Percentiles rank a stretch among this genome's conserved stretches.
Evolutionary conservation across 2,888 invertebrate species (phyloP).

Genomic region (Lordiphosa andalusiaca): DNA sequence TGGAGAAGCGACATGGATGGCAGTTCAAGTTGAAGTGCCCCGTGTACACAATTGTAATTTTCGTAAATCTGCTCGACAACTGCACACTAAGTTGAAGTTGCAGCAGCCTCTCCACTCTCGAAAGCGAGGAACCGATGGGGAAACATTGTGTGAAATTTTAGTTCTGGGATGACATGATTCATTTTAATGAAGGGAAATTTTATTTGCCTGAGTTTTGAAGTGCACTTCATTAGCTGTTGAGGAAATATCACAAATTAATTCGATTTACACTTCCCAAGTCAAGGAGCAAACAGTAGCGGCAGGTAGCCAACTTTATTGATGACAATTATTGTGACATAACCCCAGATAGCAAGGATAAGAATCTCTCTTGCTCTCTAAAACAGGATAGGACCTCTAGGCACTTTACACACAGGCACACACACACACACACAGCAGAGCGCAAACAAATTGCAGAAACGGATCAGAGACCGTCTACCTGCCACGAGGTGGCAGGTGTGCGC

Average conservation of each 20-base stretch:
- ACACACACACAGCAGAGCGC: conserved; percentile 10
- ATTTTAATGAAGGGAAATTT: conserved; percentile 61
- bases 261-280: conserved; percentile 47
- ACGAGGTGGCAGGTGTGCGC: conserved; percentile 31
- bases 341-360: conserved; percentile 38
- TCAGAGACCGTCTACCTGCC: conserved; percentile 7
- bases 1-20: conserved; percentile 23
- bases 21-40: conserved; percentile 66
- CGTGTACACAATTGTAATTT: conserved; percentile 66
- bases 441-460: conserved; percentile 39
- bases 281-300: conserved; percentile 56
- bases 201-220: neutral
- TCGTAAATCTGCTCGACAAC: conserved; percentile 51
- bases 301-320: conserved; percentile 58
- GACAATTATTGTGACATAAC: conserved; percentile 68
- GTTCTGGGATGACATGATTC: conserved; percentile 53
- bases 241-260: conserved; percentile 43
- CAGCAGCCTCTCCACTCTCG: too few relatives aligned
- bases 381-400: too few relatives aligned
- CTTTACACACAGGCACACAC: conserved; percentile 28
- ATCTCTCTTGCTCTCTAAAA: conserved; percentile 13
- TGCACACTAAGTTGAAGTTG: conserved; percentile 14
- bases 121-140: too few relatives aligned
- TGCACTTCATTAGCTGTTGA: conserved; percentile 28
- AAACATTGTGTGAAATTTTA: conserved; percentile 48